Evolutionary conservation across 2,113 vertebrate genomes (phyloP), one percentile per base, ranked within the genome.

Genomic region (Corythornis cristatus): DNA sequence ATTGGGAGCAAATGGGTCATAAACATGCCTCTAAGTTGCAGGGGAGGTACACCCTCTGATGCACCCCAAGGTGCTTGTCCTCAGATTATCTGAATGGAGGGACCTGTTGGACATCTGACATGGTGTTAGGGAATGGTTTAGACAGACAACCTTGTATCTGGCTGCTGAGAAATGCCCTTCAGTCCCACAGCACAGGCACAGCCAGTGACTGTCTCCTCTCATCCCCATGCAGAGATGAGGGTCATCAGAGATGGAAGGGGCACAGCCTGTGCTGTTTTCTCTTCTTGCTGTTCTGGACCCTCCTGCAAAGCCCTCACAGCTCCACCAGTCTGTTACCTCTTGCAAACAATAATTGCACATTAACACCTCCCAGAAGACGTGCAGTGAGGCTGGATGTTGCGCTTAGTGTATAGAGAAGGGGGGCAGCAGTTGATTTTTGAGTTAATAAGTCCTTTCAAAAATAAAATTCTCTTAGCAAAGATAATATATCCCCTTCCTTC

Each of bases 1-100:
- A 88, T 78, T 85, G 67, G 33, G 74, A 89, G 77, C 81, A 90
- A 84, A 86, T 28, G 74, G 91, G 95, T 96, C 88, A 93, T 83
- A 93, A 96, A 89, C 1, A 6, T 86, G 67, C 56, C 82, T 56
- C 31, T 19, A 23, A 80, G 82, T 67, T 89, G 64, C 46, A 71
- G 60, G 26, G 67, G 83, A 64, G 57, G 12, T 89, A 33, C 61
- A 66, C 17, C 31, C 78, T 58, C 35, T 62, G 78, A 57, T 58
- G 60, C 7, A 25, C 17, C 92, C 76, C 11, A 20, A 43, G 45
- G 85, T 50, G 12, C 37, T 85, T 62, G 37, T 89, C 56, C 85
- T 88, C 3, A 1, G n/a, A 62, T 54, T 42, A 0, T 54, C 29
- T 77, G 68, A 20, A 19, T 0, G 1, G 53, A 29, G 67, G 42